phyloP scores from a whole-genome alignment of 2,888 invertebrate species.

The Shargacucullia verbasci region DNA sequence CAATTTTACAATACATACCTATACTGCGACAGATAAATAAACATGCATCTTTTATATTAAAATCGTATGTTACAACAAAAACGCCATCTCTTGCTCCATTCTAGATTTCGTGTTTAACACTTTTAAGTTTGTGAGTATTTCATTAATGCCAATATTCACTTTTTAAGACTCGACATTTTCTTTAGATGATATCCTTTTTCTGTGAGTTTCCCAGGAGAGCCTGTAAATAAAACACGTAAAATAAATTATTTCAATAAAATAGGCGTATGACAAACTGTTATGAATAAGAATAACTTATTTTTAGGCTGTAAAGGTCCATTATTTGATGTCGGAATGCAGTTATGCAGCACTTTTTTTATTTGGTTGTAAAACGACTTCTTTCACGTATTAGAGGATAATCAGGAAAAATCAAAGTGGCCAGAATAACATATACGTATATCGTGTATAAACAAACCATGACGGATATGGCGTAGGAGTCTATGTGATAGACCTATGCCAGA shows the following conservation, averaged over 20 bases:
- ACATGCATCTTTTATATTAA: slow-evolving; percentile 40
- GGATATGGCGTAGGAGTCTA: no score
- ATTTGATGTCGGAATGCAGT: no score
- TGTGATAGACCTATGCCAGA: no score
- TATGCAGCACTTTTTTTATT: no score
- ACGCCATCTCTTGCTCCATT: slow-evolving; percentile 24
- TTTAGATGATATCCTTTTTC: slow-evolving; percentile 82
- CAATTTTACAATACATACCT: slow-evolving; percentile 38
- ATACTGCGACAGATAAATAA: slow-evolving; percentile 52
- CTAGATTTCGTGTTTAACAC: slow-evolving; percentile 60
- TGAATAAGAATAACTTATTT: no score
- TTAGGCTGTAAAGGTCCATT: no score
- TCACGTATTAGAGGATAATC: no score
- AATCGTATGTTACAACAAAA: slow-evolving; percentile 44
- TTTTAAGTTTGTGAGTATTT: slow-evolving; percentile 56
- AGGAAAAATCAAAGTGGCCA: no score
- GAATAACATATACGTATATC: no score
- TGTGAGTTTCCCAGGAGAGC: slow-evolving; percentile 83
- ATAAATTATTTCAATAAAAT: background rate
- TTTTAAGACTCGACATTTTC: slow-evolving; percentile 14
- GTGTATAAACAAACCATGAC: no score
- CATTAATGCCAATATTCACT: slow-evolving; percentile 34
- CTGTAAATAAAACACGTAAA: slow-evolving; percentile 69
- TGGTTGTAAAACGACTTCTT: no score
- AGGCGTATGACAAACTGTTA: no score